Percentiles rank a stretch among this genome's conserved stretches.
Evolutionary conservation across 2,888 invertebrate species (phyloP).

Genomic region (Hydroisotoma schaefferi): DNA sequence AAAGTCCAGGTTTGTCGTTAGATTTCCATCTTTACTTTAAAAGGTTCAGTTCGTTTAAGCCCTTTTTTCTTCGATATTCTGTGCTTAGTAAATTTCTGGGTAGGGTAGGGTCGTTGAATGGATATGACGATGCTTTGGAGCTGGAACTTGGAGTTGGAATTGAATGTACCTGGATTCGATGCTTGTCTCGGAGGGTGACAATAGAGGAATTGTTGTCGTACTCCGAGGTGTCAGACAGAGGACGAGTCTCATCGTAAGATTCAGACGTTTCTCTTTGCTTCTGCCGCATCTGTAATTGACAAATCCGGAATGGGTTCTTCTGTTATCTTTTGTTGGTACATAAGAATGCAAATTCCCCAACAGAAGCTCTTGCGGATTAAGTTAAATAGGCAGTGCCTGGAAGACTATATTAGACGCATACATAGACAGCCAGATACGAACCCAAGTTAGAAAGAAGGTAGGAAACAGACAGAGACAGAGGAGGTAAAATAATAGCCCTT

Average conservation of each 20-base stretch:
- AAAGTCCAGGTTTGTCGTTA: too few species aligned
- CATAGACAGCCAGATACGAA: not conserved
- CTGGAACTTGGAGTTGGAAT: too few species aligned
- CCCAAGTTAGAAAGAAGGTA: not conserved
- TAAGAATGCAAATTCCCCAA: not conserved
- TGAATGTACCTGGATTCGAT: slow-evolving; percentile 50
- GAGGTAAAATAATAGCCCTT: too few species aligned
- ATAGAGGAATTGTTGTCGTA: slow-evolving; percentile 50
- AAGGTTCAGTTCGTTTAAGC: too few species aligned
- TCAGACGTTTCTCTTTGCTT: slow-evolving; percentile 50
- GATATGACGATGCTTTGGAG: too few species aligned
- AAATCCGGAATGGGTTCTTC: not conserved
- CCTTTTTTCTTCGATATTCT: too few species aligned
- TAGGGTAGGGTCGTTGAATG: too few species aligned
- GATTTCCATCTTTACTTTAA: too few species aligned
- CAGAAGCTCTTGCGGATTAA: not conserved
- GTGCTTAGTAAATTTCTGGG: too few species aligned
- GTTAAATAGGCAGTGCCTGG: not conserved
- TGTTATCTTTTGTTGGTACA: not conserved
- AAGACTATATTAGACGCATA: not conserved
- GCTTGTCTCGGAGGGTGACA: slow-evolving; percentile 52
- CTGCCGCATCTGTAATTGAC: slow-evolving; percentile 50
- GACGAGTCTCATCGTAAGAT: slow-evolving; percentile 50
- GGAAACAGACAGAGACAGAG: not conserved
- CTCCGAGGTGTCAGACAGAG: slow-evolving; percentile 52